phyloP scores from a whole-genome alignment of 2,113 vertebrate species.

The Poeciliopsis prolifica region DNA sequence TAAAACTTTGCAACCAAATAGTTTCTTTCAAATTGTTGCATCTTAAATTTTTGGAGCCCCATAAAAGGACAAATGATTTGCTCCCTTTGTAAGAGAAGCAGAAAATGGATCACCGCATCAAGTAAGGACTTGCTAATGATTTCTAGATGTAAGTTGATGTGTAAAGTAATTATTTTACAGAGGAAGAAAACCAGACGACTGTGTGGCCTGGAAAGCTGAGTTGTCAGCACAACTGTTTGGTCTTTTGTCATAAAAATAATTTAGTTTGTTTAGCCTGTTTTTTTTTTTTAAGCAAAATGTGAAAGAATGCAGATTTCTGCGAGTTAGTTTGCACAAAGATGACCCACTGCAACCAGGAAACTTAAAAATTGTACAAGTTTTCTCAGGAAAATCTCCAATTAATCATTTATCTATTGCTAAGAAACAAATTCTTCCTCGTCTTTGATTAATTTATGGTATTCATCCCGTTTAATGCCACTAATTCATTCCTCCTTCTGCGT shows the following conservation, averaged over 20 bases:
- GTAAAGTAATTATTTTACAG: not conserved
- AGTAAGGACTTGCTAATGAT: no score
- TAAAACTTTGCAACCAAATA: no score
- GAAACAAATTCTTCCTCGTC: slow-evolving; percentile 19
- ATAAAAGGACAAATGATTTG: no score
- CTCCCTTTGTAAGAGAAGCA: no score
- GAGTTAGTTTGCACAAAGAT: not conserved
- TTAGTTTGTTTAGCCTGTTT: not conserved
- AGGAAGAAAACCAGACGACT: not conserved
- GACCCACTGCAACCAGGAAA: not conserved
- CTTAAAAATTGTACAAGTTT: not conserved
- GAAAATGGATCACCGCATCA: no score
- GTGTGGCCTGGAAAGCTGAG: not conserved
- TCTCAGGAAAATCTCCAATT: not conserved
- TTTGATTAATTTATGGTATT: slow-evolving; percentile 35
- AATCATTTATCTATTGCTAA: not conserved
- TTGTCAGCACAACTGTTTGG: not conserved
- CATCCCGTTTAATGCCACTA: slow-evolving; percentile 27
- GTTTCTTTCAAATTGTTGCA: no score
- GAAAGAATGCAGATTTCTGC: not conserved
- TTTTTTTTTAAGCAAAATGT: not conserved
- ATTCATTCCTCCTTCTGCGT: slow-evolving; percentile 46
- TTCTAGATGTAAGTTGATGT: not conserved
- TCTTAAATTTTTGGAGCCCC: no score
- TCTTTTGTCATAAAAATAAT: not conserved